Percentiles rank a stretch among this genome's conserved stretches.
These are phyloP conservation scores for Sula dactylatra DNA, from an alignment of 2,113 vertebrate species.

Conservation along the genomic window DNA sequence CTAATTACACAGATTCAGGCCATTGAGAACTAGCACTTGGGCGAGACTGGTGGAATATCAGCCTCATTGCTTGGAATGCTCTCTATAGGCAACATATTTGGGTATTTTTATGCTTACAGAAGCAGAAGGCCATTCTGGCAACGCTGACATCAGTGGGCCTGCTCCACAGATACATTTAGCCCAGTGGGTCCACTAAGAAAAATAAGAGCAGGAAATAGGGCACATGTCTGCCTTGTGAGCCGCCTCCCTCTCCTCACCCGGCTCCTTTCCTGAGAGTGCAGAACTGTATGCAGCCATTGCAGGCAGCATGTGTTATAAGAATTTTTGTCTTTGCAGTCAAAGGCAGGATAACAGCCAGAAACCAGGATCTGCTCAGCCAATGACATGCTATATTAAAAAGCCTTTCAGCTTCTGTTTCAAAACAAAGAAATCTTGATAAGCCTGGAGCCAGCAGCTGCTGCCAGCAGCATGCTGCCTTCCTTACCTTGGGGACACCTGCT, in stretches of 20 bases:
- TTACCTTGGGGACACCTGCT: slow-evolving; percentile 55
- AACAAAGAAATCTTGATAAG: slow-evolving; percentile 51
- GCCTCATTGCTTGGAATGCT: neutral
- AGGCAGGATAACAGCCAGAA: neutral
- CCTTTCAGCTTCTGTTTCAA: slow-evolving; percentile 26
- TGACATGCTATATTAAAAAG: neutral
- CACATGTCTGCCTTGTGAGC: neutral
- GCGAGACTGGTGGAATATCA: neutral
- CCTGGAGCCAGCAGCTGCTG: slow-evolving; percentile 18
- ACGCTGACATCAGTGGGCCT: neutral
- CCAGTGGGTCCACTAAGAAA: neutral
- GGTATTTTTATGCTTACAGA: neutral
- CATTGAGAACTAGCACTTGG: neutral
- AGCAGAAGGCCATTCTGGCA: neutral
- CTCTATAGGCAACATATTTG: neutral
- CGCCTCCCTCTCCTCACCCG: neutral
- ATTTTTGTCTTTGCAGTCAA: neutral
- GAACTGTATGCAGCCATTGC: neutral
- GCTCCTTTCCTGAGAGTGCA: neutral
- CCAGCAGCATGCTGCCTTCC: neutral
- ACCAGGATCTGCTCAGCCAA: neutral
- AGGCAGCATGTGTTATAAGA: neutral
- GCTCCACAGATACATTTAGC: neutral
- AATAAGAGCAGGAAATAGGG: neutral
- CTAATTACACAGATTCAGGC: neutral